These are phyloP conservation scores for Spea hammondii DNA, from an alignment of 2,797 vertebrate genomes.

Conservation along the genomic window DNA sequence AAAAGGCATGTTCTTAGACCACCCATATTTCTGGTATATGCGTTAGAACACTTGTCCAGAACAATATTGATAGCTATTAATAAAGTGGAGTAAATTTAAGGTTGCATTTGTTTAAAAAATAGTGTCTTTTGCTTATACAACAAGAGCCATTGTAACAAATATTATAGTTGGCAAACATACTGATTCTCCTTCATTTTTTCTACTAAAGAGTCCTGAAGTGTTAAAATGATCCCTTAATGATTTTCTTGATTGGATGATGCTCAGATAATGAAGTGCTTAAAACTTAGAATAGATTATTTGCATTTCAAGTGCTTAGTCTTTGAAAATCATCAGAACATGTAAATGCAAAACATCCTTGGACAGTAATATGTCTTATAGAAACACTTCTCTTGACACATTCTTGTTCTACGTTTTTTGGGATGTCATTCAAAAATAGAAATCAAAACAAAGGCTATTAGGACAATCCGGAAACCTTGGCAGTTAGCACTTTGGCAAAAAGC, in stretches of 20 bases:
- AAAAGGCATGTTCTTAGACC: too few relatives aligned
- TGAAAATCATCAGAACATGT: neutral
- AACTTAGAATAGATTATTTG: slow-evolving; percentile 35
- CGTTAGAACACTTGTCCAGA: too few relatives aligned
- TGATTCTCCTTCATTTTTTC: neutral
- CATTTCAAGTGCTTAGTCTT: slow-evolving; percentile 36
- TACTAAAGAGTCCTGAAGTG: slow-evolving; percentile 30
- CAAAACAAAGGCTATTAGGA: too few relatives aligned
- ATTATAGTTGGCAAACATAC: slow-evolving; percentile 4
- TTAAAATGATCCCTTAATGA: slow-evolving; percentile 35
- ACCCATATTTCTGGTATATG: too few relatives aligned
- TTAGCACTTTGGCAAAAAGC: too few relatives aligned
- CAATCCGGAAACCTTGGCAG: too few relatives aligned
- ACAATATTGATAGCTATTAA: too few relatives aligned
- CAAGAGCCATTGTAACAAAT: neutral
- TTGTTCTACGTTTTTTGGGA: too few relatives aligned
- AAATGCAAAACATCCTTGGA: neutral
- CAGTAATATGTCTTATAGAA: too few relatives aligned
- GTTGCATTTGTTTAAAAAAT: neutral
- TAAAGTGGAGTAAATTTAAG: too few relatives aligned
- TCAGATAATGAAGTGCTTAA: slow-evolving; percentile 43
- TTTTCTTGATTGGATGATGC: slow-evolving; percentile 46
- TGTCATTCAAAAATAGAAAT: too few relatives aligned
- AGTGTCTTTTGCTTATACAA: neutral
- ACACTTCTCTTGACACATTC: too few relatives aligned